phyloP scores from a whole-genome alignment of 2,113 vertebrate genomes.

The Riparia riparia region DNA sequence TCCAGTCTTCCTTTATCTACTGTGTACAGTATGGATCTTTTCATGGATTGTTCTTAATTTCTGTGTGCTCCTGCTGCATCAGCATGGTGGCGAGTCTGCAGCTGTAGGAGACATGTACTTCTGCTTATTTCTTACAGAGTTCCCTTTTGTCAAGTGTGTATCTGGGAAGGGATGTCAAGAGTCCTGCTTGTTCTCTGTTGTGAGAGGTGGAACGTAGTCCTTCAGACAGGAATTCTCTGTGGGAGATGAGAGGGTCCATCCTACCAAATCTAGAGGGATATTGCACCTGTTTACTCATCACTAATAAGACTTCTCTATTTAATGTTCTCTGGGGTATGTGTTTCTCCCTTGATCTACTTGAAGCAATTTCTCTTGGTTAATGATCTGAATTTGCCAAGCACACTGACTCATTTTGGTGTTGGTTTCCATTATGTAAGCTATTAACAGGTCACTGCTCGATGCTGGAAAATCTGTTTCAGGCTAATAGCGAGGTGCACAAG shows the following conservation, averaged over 20 bases:
- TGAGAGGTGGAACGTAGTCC: neutral
- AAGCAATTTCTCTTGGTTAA: slow-evolving; percentile 8
- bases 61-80: neutral
- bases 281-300: slow-evolving; percentile 6
- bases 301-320: slow-evolving; percentile 46
- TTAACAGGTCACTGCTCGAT: slow-evolving; percentile 58
- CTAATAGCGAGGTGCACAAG: slow-evolving; percentile 51
- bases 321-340: slow-evolving; percentile 37
- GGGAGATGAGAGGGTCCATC: neutral
- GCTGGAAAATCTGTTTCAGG: slow-evolving; percentile 56
- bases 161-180: neutral
- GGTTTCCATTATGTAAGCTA: slow-evolving; percentile 62
- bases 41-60: neutral
- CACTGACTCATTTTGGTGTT: slow-evolving; percentile 63
- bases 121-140: neutral
- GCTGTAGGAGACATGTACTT: neutral
- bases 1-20: neutral
- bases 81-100: neutral
- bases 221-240: neutral
- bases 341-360: slow-evolving; percentile 12
- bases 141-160: accelerated
- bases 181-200: neutral
- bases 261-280: neutral
- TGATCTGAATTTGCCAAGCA: slow-evolving; percentile 57
- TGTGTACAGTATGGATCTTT: neutral